A percentile compares a stretch with the other conserved stretches of the same genome.
phyloP scores from a whole-genome alignment of 2,113 vertebrate genomes.

The Gallinago media region DNA sequence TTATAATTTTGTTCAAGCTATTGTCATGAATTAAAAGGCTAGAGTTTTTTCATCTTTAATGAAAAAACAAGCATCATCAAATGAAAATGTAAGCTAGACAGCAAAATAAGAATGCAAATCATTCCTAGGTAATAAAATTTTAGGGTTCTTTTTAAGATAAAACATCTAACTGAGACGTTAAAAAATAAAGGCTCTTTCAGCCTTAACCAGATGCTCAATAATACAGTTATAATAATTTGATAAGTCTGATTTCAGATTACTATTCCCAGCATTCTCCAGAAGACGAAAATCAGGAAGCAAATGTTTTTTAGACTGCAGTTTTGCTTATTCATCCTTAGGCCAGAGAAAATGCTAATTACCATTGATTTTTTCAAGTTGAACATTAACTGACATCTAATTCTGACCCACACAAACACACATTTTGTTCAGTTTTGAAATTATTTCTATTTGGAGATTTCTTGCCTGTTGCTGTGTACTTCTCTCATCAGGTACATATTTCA shows the following conservation, averaged over 20 bases:
- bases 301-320: not conserved
- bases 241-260: not conserved
- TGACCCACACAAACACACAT: not conserved
- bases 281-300: not conserved
- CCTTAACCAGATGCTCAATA: not conserved
- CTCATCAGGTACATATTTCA: not conserved
- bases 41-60: constrained; percentile 7
- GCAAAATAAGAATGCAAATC: not conserved
- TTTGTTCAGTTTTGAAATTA: not conserved
- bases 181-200: not conserved
- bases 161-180: not conserved
- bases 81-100: not conserved
- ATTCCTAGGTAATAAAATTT: not conserved
- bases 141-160: not conserved
- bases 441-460: not conserved
- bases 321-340: not conserved
- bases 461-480: not conserved
- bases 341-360: not conserved
- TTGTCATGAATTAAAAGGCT: constrained; percentile 34
- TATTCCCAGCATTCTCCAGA: not conserved
- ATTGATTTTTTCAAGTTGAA: not conserved
- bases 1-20: constrained; percentile 24
- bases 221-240: not conserved
- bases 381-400: not conserved
- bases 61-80: not conserved